These are phyloP conservation scores for Geophilus truncorum DNA, from an alignment of 2,888 invertebrate species.

Conservation along the genomic window DNA sequence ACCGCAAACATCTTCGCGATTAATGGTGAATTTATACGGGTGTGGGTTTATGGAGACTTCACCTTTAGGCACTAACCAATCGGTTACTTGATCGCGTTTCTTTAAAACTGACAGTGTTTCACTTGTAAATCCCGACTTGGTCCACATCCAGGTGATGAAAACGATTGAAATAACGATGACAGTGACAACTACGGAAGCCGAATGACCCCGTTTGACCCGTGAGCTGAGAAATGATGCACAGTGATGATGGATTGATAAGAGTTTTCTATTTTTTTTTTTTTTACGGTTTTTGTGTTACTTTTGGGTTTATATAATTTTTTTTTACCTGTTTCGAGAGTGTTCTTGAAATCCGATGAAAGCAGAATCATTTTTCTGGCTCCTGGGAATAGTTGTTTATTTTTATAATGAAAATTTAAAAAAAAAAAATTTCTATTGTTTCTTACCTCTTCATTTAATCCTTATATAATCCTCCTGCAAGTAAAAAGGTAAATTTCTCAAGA, in stretches of 20 bases:
- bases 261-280: not conserved
- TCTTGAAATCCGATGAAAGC: not conserved
- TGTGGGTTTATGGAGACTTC: constrained; percentile 33
- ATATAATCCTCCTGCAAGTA: not conserved
- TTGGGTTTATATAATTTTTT: not conserved
- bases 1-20: not conserved
- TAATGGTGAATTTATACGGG: constrained; percentile 28
- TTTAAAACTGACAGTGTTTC: not conserved
- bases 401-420: not conserved
- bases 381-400: not conserved
- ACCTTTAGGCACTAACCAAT: constrained; percentile 18
- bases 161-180: not conserved
- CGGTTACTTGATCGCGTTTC: not conserved
- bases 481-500: not conserved
- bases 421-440: not conserved
- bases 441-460: constrained; percentile 16
- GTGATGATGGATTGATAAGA: not conserved
- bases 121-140: not conserved
- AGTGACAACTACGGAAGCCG: not conserved
- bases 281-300: not conserved
- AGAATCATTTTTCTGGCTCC: not conserved
- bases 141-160: not conserved
- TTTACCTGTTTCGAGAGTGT: not conserved
- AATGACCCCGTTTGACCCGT: constrained; percentile 13
- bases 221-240: not conserved